phyloP scores from a whole-genome alignment of 2,888 invertebrate genomes.

The Eristalis arbustorum region DNA sequence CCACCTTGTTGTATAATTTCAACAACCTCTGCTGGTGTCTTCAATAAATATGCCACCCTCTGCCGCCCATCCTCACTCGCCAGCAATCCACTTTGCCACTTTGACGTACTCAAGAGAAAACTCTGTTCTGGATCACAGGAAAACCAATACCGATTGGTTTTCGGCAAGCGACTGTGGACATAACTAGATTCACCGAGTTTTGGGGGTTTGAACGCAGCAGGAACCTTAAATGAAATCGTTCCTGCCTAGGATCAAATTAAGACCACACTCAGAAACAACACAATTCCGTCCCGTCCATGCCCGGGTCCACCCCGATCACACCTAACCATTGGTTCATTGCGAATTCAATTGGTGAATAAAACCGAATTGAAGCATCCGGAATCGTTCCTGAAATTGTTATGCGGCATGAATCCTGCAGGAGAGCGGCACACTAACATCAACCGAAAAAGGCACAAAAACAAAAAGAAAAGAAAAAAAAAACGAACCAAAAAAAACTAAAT shows the following conservation, averaged over 20 bases:
- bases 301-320: constrained; percentile 10
- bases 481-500: constrained; percentile 46
- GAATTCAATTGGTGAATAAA: constrained; percentile 64
- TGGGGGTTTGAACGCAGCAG: background rate
- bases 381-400: constrained; percentile 65
- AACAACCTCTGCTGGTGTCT: background rate
- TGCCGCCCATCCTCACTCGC: background rate
- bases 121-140: background rate
- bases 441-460: constrained; percentile 5
- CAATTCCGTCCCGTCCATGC: constrained; percentile 6
- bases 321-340: constrained; percentile 56
- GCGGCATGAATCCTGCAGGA: constrained; percentile 61
- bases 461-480: constrained; percentile 6
- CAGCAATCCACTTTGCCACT: background rate
- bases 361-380: constrained; percentile 59
- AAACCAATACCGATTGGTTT: background rate
- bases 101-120: background rate
- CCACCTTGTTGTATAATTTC: background rate
- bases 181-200: constrained; percentile 26
- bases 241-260: constrained; percentile 57
- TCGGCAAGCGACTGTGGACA: background rate
- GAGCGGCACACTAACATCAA: background rate
- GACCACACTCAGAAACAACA: constrained; percentile 49
- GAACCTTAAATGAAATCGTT: constrained; percentile 14
- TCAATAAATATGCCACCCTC: too few relatives aligned